Base-by-base conservation (phyloP, 2,888 invertebrate genomes). In the Mimas tiliae region DNA sequence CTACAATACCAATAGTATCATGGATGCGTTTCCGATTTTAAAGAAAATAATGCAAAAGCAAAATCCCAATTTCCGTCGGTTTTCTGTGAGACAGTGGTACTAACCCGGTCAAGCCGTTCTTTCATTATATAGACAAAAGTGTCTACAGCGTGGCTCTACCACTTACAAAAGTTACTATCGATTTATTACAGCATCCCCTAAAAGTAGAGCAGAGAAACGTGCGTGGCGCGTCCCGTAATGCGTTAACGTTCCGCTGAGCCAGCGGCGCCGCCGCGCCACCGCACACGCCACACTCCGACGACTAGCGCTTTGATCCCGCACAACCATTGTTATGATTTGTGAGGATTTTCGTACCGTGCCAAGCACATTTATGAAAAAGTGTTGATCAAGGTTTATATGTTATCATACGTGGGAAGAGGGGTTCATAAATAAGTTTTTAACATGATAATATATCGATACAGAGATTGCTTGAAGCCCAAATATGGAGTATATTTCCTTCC, bases 161-260 rank as follows among this genome's bases (percentile, higher is more conserved):
- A 27, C 27, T 27, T 1, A 27, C 27, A 27, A 3, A 27, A 27
- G 2, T 27, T 27, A 27, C 27, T 27, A 27, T 1, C 45, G 38
- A 0, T 42, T 58, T 14, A 55, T 34, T 55, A 55, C 9, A 42
- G 16, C 11, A 19, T 58, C 58, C 33, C 38, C 58, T 48, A 63
- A 48, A 33, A 47, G 19, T 12, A 16, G 9, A 14, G 45, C n/a
- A 47, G 6, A 47, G 9, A 11, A 63, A n/a, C 47, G 47, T 27
- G 62, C 21, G 27, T 19, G 62, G n/a, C 1, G 9, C 47, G 19
- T 58, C 42, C 27, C 47, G 47, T 47, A 48, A 45, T 48, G 48
- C 62, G 47, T 47, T 45, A 63, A 63, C 47, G 62, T 47, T 27
- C 27, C 33, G 62, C 62, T 63, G 62, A 58, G 58, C 27, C 47